Evolutionary conservation across 2,797 vertebrate genomes (phyloP).

Genomic region (Glossophaga mutica): DNA sequence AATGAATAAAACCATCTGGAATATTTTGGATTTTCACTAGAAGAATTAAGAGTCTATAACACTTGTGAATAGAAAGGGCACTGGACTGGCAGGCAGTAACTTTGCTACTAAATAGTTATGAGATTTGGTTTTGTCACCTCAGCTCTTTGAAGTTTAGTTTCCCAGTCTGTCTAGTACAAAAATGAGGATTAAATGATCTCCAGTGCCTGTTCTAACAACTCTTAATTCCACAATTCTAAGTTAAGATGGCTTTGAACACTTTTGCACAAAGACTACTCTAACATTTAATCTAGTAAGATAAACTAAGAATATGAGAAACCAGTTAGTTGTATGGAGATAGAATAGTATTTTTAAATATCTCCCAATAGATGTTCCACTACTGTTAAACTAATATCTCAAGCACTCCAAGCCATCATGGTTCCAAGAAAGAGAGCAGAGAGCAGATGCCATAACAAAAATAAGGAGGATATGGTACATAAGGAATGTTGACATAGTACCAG

Average conservation of each 20-base stretch:
- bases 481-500: background rate
- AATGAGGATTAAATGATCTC: conserved; percentile 48
- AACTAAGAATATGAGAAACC: conserved; percentile 51
- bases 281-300: conserved; percentile 19
- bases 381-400: conserved; percentile 24
- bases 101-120: background rate
- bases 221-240: conserved; percentile 31
- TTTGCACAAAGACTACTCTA: conserved; percentile 25
- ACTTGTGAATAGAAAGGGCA: background rate
- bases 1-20: conserved; percentile 20
- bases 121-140: conserved; percentile 12
- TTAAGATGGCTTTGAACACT: conserved; percentile 44
- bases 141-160: conserved; percentile 46
- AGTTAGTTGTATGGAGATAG: conserved; percentile 1
- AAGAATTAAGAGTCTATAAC: background rate
- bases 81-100: background rate
- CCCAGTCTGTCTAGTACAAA: conserved; percentile 20
- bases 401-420: background rate
- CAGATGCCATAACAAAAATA: background rate
- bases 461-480: background rate
- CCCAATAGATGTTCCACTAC: conserved; percentile 10
- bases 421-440: background rate
- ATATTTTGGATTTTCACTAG: conserved; percentile 19
- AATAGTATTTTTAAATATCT: conserved; percentile 15
- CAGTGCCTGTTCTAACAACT: conserved; percentile 20